Evolutionary conservation across 2,888 invertebrate genomes (phyloP), one percentile per base, ranked within the genome.

Genomic region (Drosophila villosipedis): DNA sequence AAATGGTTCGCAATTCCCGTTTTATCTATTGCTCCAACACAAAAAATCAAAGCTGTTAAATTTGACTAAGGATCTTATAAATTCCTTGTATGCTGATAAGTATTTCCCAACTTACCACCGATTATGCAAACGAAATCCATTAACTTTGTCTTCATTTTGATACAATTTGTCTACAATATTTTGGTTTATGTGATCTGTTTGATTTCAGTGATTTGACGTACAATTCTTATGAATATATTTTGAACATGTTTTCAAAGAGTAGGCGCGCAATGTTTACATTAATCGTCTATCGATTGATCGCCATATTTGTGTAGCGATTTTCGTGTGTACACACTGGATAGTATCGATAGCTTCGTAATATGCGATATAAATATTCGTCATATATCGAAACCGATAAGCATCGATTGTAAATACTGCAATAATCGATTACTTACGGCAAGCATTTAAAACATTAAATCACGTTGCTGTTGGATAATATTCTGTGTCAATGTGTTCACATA

Each of bases 261-360:
- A 10, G 28, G 61, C 57, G 39, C 41, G n/a, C 3, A 9, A 6
- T 16, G 2, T 10, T 1, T 1, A 37, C 0, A 14, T 3, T 0
- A 7, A 1, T 14, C 50, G 7, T 7, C 10, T 55, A 63, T 65
- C 65, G 59, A 1, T 9, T 5, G 3, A 14, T 55, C 55, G 16
- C 43, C 43, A 55, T 14, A 30, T 0, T 4, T 14, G 1, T 0
- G 12, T 19, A 33, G 6, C 25, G 1, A 35, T 39, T 9, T 16
- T 4, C 4, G 1, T 19, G 43, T 75, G 75, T 33, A 54, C 55
- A 69, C 75, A 74, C 65, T 69, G 64, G 3, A 2, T 37, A 1
- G 3, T 2, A 49, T 41, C 41, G 43, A 35, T 39, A 57, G 3
- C 12, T 30, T 50, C 35, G 35, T 19, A 12, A 0, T 0, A 31